Evolutionary conservation across 2,113 vertebrate species (phyloP).

Genomic region (Erpornis zantholeuca): DNA sequence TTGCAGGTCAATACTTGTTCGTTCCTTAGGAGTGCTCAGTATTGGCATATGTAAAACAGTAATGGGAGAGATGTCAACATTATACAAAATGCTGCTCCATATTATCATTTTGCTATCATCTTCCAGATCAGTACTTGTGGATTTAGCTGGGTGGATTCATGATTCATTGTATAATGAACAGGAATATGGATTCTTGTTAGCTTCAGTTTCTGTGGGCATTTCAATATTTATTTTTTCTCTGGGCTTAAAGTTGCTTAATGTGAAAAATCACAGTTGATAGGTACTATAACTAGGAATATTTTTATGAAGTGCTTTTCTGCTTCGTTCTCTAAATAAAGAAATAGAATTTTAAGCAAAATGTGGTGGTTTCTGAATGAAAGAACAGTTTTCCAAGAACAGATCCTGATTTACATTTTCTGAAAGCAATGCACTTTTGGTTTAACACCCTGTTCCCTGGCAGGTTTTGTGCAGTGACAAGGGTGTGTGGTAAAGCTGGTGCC

Average conservation of each 20-base stretch:
- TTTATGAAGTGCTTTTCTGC: conserved; percentile 4
- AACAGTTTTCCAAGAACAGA: not conserved
- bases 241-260: conserved; percentile 7
- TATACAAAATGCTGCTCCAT: conserved; percentile 14
- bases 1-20: conserved; percentile 64
- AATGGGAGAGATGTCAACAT: conserved; percentile 36
- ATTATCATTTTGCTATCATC: conserved; percentile 54
- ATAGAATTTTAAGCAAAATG: not conserved
- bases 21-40: conserved; percentile 20
- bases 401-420: not conserved
- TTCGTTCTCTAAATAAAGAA: conserved; percentile 7
- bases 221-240: conserved; percentile 32
- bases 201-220: not conserved
- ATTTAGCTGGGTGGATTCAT: conserved; percentile 10
- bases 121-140: conserved; percentile 2
- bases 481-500: not conserved
- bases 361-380: not conserved
- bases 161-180: conserved; percentile 25
- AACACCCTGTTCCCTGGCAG: not conserved
- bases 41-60: conserved; percentile 63
- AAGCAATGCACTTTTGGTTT: not conserved
- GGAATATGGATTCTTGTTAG: conserved; percentile 33
- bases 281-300: not conserved
- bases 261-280: conserved; percentile 40
- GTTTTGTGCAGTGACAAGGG: not conserved